Base-by-base conservation (phyloP, 2,888 invertebrate species). In the Calephelis perditalis region DNA sequence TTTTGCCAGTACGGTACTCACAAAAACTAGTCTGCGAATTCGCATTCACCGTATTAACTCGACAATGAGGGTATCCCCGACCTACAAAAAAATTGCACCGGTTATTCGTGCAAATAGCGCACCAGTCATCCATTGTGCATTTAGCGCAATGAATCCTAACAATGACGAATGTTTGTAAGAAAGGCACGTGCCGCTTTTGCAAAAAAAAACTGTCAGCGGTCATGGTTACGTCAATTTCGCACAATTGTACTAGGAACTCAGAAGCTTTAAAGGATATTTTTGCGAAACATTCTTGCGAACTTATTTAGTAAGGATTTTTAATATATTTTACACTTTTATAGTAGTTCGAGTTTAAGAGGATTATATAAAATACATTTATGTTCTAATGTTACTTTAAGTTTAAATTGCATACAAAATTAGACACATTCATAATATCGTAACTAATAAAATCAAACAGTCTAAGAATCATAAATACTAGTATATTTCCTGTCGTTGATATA, bases 171-270 rank as follows among this genome's bases (percentile, higher is more conserved):
- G 74, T 73, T 75, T 70, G 59, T 46, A 44, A 67, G 68, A 68
- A 67, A 67, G 79, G 81, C 85, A 77, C 86, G 88, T 83, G 87
- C 82, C 72, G 70, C n/a, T 54, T 11, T 36, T 75, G 78, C 80
- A 82, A 84, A 82, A 83, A 81, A 72, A 63, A 63, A 40, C 63
- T 77, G 75, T 26, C 78, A 76, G 78, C 80, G 77, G 78, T 77
- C 75, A 76, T 77, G 82, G 82, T 86, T 87, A 84, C 86, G 84
- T 83, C 82, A 83, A 82, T 81, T 90, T 89, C 88, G 90, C 90
- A 90, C 88, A 89, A 85, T 82, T 82, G 78, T 87, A 89, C 86
- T 72, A 87, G 84, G 87, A 75, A 70, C 74, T 67, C 72, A 89
- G 77, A 67, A 78, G 62, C 67, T 63, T 65, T 57, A 49, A 74